phyloP scores from a whole-genome alignment of 1,140 invertebrate species.

The Drosophila novamexicana region DNA sequence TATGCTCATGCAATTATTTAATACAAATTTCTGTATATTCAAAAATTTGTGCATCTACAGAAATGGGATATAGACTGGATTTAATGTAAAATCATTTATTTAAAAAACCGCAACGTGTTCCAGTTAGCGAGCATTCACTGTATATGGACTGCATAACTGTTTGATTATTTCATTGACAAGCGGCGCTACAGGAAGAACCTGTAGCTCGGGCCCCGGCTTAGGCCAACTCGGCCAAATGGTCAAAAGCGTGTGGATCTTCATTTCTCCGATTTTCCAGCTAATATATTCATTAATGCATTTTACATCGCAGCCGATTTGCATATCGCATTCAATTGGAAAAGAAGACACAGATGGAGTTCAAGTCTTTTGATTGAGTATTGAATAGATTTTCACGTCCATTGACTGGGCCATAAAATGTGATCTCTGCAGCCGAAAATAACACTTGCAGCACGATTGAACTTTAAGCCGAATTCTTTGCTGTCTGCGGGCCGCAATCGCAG shows the following conservation, averaged over 20 bases:
- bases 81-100: too few species aligned
- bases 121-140: conserved; percentile 2
- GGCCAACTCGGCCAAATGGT: conserved; percentile 58
- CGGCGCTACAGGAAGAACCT: conserved; percentile 18
- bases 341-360: conserved; percentile 21
- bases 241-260: conserved; percentile 16
- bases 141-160: conserved; percentile 25
- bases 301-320: conserved; percentile 64
- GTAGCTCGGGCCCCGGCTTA: conserved; percentile 39
- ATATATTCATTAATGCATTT: conserved; percentile 77
- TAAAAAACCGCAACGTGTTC: background rate
- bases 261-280: conserved; percentile 50
- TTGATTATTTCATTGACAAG: conserved; percentile 16
- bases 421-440: conserved; percentile 51
- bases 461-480: conserved; percentile 77
- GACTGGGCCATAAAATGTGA: conserved; percentile 14
- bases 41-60: too few species aligned
- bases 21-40: too few species aligned
- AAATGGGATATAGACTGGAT: too few species aligned
- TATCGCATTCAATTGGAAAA: conserved; percentile 47
- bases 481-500: conserved; percentile 31
- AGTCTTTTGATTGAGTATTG: conserved; percentile 35
- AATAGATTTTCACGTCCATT: background rate
- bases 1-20: too few species aligned
- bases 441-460: conserved; percentile 82